phyloP scores from a whole-genome alignment of 2,888 invertebrate genomes.

The Drosophila subquinaria region DNA sequence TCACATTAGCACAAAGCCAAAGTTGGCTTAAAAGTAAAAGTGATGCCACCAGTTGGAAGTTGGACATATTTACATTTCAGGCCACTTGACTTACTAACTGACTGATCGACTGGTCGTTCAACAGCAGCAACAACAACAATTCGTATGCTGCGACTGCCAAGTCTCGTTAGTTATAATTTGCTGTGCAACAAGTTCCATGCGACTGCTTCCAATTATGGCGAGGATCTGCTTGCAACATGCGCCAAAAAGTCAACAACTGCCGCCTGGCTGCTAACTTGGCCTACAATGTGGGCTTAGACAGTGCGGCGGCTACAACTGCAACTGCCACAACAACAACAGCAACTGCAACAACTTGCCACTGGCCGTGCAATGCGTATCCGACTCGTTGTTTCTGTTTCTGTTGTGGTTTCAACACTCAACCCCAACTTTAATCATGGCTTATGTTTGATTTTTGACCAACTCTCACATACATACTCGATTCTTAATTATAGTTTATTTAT shows the following conservation, averaged over 20 bases:
- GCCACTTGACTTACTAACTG: conserved; percentile 76
- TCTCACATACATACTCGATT: conserved; percentile 26
- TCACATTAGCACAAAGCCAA: conserved; percentile 77
- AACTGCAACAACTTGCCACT: conserved; percentile 6
- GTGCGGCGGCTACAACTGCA: conserved; percentile 53
- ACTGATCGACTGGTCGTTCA: conserved; percentile 70
- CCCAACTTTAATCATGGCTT: conserved; percentile 47
- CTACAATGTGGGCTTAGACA: conserved; percentile 66
- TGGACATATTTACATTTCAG: conserved; percentile 74
- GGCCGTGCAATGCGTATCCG: conserved; percentile 46
- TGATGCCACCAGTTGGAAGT: conserved; percentile 57
- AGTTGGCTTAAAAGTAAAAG: conserved; percentile 77
- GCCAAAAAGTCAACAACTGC: conserved; percentile 73
- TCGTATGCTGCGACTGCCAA: conserved; percentile 6
- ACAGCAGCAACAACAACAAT: conserved; percentile 26
- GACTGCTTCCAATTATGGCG: conserved; percentile 83
- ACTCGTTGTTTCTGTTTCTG: conserved; percentile 9
- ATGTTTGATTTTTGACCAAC: conserved; percentile 39
- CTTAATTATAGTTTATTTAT: conserved; percentile 74
- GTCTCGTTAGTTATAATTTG: conserved; percentile 71
- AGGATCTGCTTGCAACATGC: conserved; percentile 78
- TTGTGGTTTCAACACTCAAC: conserved; percentile 38
- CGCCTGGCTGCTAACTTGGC: conserved; percentile 34
- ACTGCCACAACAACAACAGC: conserved; percentile 4
- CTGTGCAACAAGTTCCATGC: conserved; percentile 79